Base-by-base conservation (phyloP, 2,113 vertebrate genomes). In the Melanocharis versteri region DNA sequence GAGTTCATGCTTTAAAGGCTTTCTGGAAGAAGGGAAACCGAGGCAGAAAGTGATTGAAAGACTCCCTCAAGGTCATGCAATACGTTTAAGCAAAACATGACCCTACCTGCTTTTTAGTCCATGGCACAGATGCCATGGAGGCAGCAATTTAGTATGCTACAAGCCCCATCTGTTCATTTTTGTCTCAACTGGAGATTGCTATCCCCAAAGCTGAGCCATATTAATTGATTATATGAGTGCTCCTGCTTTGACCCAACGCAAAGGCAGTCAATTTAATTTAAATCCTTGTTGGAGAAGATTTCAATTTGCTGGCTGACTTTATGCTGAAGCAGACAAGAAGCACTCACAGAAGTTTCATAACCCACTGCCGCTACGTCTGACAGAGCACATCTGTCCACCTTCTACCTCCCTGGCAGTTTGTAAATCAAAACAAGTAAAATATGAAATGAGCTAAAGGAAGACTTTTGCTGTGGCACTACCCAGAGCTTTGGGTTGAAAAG, bases 231-330 rank as follows among this genome's bases (percentile, higher is more conserved):
- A 84, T 82, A 62, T 71, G 86, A 96, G 93, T 75, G 83, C 80
- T 96, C 80, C 80, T 56, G 68, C 56, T 94, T 91, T 94, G 94
- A 88, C 95, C 94, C 91, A 93, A 28, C 35, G 87, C 72, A 96
- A 95, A 94, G 60, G 56, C 86, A 94, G 83, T 89, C 93, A 92
- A 92, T 95, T 97, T 87, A 94, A 94, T 96, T 96, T 93, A 83
- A 92, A 89, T 89, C 93, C 69, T 93, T 66, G 51, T 92, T 92
- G 86, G 42, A 89, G 71, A 88, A 93, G 89, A 90, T 89, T 94
- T 95, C 94, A 75, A 57, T 96, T 96, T 93, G 72, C 83, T 95
- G 64, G 60, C 80, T 93, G 91, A 92, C 86, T 94, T 94, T 94
- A 75, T 48, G 81, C 72, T 83, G 86, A 93, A 73, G 95, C 60